Conservation (phyloP, 1,140 invertebrate genomes). For the Dufourea novaeangliae region DNA sequence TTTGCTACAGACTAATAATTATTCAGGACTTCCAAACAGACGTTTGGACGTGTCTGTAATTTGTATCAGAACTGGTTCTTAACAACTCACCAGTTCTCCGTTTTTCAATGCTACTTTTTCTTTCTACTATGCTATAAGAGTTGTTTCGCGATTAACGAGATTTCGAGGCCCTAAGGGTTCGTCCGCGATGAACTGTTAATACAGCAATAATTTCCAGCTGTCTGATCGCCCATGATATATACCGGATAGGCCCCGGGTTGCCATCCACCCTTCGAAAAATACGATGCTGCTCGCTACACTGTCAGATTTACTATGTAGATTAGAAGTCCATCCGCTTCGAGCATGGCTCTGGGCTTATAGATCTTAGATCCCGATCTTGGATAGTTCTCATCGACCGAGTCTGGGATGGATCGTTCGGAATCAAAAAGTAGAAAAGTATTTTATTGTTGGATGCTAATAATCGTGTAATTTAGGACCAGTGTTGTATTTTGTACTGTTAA, state of each 20-base stretch:
- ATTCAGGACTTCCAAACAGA: too few relatives aligned
- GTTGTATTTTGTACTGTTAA: not conserved
- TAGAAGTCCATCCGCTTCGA: constrained; percentile 13
- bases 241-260: constrained; percentile 29
- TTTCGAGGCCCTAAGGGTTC: constrained; percentile 62
- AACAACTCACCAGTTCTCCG: not conserved
- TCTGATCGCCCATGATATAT: constrained; percentile 63
- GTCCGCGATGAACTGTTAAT: constrained; percentile 65
- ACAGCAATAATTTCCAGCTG: constrained; percentile 68
- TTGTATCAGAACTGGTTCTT: constrained; percentile 5
- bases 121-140: constrained; percentile 10
- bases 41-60: too few relatives aligned
- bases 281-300: constrained; percentile 28
- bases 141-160: constrained; percentile 66
- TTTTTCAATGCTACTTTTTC: not conserved
- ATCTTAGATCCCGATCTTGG: constrained; percentile 39
- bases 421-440: not conserved
- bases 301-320: constrained; percentile 55
- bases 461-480: not conserved
- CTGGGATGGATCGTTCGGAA: not conserved
- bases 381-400: constrained; percentile 20
- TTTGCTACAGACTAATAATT: too few relatives aligned
- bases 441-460: constrained; percentile 8
- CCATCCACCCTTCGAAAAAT: constrained; percentile 56
- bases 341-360: not conserved